phyloP scores from a whole-genome alignment of 1,140 invertebrate species.

The Lepidostoma basale region DNA sequence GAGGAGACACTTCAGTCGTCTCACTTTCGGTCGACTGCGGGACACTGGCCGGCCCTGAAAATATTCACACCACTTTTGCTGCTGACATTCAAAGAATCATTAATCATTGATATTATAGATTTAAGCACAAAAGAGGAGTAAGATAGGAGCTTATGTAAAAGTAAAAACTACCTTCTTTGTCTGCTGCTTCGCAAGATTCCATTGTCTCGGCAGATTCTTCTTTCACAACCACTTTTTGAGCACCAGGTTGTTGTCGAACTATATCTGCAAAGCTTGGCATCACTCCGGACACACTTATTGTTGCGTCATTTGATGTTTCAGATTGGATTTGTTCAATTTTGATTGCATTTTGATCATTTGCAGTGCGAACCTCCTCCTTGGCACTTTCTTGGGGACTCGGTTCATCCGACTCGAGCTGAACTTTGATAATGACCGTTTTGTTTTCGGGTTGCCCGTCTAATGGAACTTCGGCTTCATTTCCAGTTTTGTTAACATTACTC shows the following conservation, averaged over 20 bases:
- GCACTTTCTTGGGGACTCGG: no score
- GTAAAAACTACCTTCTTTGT: background rate
- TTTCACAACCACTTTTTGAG: conserved; percentile 24
- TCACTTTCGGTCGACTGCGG: no score
- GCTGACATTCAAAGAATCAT: no score
- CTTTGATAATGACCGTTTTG: background rate
- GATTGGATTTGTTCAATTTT: conserved; percentile 20
- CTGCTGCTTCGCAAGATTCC: background rate
- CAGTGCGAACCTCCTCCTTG: background rate
- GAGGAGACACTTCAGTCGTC: no score
- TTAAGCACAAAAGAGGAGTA: no score
- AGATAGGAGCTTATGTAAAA: no score
- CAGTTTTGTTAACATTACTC: background rate
- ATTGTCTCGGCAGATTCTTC: background rate
- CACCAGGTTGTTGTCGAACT: conserved; percentile 24
- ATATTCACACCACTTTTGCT: no score
- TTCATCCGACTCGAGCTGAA: background rate
- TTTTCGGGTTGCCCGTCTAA: background rate
- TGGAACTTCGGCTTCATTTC: background rate
- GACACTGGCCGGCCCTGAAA: no score
- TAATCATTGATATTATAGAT: no score
- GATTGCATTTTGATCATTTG: background rate
- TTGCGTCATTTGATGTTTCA: background rate
- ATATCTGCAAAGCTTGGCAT: conserved; percentile 26
- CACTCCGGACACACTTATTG: background rate